phyloP scores from a whole-genome alignment of 2,888 invertebrate genomes.

The Megaustenia siamemsis region DNA sequence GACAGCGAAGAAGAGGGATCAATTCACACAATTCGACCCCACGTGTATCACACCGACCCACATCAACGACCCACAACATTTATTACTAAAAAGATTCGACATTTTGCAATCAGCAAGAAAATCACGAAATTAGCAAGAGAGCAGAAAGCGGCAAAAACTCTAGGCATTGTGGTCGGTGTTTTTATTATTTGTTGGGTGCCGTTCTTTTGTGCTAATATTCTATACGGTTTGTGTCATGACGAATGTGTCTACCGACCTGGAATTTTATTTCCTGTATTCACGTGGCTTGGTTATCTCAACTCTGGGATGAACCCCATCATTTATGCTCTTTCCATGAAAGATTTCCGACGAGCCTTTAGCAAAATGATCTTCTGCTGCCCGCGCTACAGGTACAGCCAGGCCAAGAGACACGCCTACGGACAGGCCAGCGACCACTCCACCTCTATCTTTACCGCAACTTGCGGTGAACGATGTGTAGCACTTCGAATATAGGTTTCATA shows the following conservation, averaged over 20 bases:
- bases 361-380: conserved; percentile 88
- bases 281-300: conserved; percentile 80
- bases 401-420: conserved; percentile 58
- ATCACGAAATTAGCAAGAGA: conserved; percentile 97
- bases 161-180: conserved; percentile 97
- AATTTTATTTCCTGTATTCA: conserved; percentile 77
- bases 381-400: conserved; percentile 64
- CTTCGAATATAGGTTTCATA: conserved; percentile 52
- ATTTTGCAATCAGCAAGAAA: conserved; percentile 94
- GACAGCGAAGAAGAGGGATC: conserved; percentile 71
- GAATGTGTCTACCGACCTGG: conserved; percentile 80
- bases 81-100: conserved; percentile 71
- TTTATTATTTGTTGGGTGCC: conserved; percentile 98
- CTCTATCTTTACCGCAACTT: conserved; percentile 66
- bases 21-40: conserved; percentile 54
- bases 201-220: conserved; percentile 95
- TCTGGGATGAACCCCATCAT: conserved; percentile 87
- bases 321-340: conserved; percentile 97
- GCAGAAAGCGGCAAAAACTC: conserved; percentile 97
- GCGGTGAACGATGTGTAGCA: conserved; percentile 60
- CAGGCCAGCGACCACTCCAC: conserved; percentile 65
- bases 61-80: conserved; percentile 66
- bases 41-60: conserved; percentile 41
- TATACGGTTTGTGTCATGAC: conserved; percentile 91
- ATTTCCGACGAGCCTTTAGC: conserved; percentile 93